Conservation (phyloP, 2,888 invertebrate genomes). For the Caenorhabditis macrosperma region DNA sequence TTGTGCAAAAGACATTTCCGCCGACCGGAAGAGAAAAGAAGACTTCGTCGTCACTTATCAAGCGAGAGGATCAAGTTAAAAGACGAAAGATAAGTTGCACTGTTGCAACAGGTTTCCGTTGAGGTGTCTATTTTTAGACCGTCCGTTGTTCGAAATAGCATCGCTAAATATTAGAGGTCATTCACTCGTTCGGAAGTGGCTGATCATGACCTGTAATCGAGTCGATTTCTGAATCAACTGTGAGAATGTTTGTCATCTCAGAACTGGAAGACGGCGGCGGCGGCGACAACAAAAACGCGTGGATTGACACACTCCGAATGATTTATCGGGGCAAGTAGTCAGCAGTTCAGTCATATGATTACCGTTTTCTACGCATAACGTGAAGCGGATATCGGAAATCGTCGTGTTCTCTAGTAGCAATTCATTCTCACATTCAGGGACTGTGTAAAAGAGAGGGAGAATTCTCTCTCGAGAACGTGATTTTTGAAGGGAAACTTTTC, state of each 20-base stretch:
- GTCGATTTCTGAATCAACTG: neutral
- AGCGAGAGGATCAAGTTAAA: conserved; percentile 9
- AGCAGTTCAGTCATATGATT: conserved; percentile 38
- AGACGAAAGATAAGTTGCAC: conserved; percentile 2
- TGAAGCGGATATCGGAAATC: neutral
- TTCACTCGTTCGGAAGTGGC: too few relatives aligned
- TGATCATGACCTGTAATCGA: neutral
- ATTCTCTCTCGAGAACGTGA: too few relatives aligned
- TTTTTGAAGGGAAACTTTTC: too few relatives aligned
- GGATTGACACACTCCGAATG: conserved; percentile 36
- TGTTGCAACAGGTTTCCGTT: neutral
- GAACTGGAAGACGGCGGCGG: neutral
- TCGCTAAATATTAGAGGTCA: conserved; percentile 1
- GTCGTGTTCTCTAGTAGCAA: neutral
- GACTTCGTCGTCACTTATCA: neutral
- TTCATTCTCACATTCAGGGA: too few relatives aligned
- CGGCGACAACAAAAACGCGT: neutral
- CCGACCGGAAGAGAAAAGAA: neutral
- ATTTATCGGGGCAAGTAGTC: conserved; percentile 33
- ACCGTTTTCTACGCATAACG: conserved; percentile 7
- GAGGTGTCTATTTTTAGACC: neutral
- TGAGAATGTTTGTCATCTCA: neutral
- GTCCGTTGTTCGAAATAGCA: conserved; percentile 1
- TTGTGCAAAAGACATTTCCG: neutral
- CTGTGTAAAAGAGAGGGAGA: too few relatives aligned